Percentiles rank a stretch among this genome's conserved stretches.
Evolutionary conservation across 2,113 vertebrate genomes (phyloP).

Genomic region (Natator depressus): DNA sequence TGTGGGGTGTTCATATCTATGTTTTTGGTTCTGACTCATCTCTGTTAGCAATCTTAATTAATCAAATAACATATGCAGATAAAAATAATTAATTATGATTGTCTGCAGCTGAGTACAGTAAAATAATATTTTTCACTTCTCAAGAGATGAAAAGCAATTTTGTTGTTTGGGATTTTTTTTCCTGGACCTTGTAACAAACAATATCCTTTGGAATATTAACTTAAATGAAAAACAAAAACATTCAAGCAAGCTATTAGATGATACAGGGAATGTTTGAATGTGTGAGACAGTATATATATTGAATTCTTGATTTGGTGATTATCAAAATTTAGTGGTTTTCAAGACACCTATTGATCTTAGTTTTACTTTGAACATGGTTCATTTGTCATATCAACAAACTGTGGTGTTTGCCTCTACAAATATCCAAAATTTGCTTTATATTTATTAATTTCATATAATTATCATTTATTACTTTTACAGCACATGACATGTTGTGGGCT

Average conservation of each 20-base stretch:
- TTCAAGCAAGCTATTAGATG: background rate
- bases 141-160: background rate
- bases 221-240: background rate
- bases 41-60: background rate
- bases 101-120: background rate
- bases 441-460: background rate
- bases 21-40: background rate
- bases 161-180: background rate
- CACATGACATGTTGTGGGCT: background rate
- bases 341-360: background rate
- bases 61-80: background rate
- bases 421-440: background rate
- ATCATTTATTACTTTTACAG: background rate
- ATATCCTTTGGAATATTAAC: background rate
- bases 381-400: background rate
- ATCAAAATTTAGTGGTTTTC: background rate
- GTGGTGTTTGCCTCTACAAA: background rate
- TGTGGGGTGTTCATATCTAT: rapidly evolving
- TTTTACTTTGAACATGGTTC: background rate
- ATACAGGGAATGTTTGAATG: background rate
- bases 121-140: background rate
- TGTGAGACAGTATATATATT: background rate
- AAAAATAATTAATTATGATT: background rate
- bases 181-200: background rate
- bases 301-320: background rate